Base-by-base conservation (phyloP, 1,140 invertebrate species). In the Eumaeus atala region DNA sequence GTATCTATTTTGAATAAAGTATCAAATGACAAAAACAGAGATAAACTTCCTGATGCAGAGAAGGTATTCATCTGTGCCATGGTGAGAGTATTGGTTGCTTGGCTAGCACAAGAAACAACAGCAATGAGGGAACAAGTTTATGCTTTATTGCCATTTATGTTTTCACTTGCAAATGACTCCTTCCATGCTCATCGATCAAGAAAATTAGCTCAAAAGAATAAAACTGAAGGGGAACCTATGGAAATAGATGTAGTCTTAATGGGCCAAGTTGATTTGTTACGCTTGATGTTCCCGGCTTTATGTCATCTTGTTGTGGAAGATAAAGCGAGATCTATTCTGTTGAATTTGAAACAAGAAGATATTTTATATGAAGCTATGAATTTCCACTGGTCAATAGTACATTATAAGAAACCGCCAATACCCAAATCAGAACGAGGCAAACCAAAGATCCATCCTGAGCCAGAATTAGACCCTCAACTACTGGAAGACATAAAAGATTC, bases 251-350 rank as follows among this genome's bases (percentile, higher is more conserved):
- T 74, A 2, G 56, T 63, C n/a, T 76, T 88, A 42, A 72, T 89
- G 60, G 91, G 93, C 70, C 90, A 91, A 54, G 70, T 93, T n/a
- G 95, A 97, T 87, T 78, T 96, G 34, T 77, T 98, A 8, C 87
- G 95, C 34, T 89, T 96, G 10, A 90, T 97, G 77, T 80, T 97
- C 35, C 95, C 96, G 2, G 95, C 95, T 17, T 82, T 97, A 0
- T 97, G 96, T 74, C 95, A 97, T 84, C 89, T 98, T 53, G 92
- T 95, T 11, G 94, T 97, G 8, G 96, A 97, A 87, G 95, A 97
- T 65, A 92, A 93, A 67, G 92, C 95, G 0, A 89, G 96, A 66
- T 90, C 93, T 72, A 93, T 97, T 54, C 87, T 97, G 35, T 84
- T 98, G 9, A 91, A 94, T 48, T 87, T 92, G 16, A 93, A 95